phyloP scores from a whole-genome alignment of 2,797 vertebrate species.

The Cephalopachus bancanus region DNA sequence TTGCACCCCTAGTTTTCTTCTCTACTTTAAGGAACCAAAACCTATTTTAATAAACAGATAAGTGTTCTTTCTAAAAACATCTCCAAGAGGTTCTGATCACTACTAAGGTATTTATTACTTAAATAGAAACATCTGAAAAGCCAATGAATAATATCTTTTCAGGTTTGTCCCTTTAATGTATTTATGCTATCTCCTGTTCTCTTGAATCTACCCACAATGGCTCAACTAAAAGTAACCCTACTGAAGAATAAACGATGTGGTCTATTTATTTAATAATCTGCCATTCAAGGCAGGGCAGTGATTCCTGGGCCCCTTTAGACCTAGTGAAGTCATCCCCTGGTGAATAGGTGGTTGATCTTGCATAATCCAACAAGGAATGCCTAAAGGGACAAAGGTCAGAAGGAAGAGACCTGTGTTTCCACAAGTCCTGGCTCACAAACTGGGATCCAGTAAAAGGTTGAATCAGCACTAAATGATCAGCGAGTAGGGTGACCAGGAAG shows the following conservation, averaged over 20 bases:
- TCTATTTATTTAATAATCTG: not conserved
- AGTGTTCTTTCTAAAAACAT: slow-evolving; percentile 35
- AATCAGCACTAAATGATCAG: not conserved
- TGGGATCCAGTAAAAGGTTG: not conserved
- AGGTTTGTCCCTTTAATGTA: not conserved
- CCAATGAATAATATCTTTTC: not conserved
- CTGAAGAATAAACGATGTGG: not conserved
- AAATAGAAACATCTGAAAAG: slow-evolving; percentile 43
- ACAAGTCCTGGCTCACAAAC: slow-evolving; percentile 42
- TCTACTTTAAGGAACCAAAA: slow-evolving; percentile 56
- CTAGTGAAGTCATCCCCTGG: not conserved
- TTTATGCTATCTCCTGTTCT: not conserved
- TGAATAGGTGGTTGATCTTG: not conserved
- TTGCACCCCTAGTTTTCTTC: slow-evolving; percentile 48
- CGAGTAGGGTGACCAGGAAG: not conserved
- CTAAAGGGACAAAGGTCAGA: not conserved
- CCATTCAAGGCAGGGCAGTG: not conserved
- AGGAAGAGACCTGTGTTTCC: not conserved
- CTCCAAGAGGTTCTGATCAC: slow-evolving; percentile 32
- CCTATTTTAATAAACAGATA: not conserved
- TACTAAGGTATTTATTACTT: slow-evolving; percentile 8
- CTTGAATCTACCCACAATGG: not conserved
- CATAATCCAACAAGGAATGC: not conserved
- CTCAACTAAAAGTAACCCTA: not conserved
- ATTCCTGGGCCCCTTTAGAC: not conserved